Base-by-base conservation (phyloP, 2,113 vertebrate genomes). In the Artemisiospiza belli region DNA sequence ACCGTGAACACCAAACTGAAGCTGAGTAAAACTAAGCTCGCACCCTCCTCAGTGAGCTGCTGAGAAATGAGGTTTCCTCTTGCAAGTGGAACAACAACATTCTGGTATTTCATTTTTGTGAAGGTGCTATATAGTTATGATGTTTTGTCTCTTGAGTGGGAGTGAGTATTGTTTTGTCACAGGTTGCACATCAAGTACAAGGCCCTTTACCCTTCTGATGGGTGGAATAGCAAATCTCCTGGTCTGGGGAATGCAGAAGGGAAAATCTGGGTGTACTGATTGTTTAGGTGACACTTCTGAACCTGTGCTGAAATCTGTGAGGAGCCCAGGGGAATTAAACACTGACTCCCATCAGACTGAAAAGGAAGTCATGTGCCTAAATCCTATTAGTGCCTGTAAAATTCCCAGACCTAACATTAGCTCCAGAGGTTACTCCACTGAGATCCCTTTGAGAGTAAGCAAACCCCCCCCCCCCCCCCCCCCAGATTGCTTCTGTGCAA, bases 341-440 rank as follows among this genome's bases (percentile, higher is more conserved):
- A 31, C 83, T 77, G 72, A 81, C 46, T 95, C 57, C 64, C 33
- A 54, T 44, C 61, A 78, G 57, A 55, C 73, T 80, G 55, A 67
- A 85, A 85, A 88, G 55, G 79, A 95, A 92, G 39, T 93, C 90
- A 89, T 10, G 59, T 92, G 86, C 89, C 75, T 92, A 90, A 94
- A 94, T 92, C 76, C 76, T 97, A 55, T 87, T 78, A 96, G 76
- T 81, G 94, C 86, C 43, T 88, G 39, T 77, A 85, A 95, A 90
- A 93, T 77, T 96, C 94, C 86, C 95, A 96, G 85, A 75, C 64
- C 55, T 81, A 86, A 59, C 87, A 63, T 90, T 90, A 86, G 72
- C 76, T 86, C 85, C 88, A 74, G 51, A 83, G 39, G 55, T 81
- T 86, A 67, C 55, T 94, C 39, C 13, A 17, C 47, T 5, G 6